These are phyloP conservation scores for Oxyteleia sp. DNA, from an alignment of 2,888 invertebrate species.

Conservation along the genomic window DNA sequence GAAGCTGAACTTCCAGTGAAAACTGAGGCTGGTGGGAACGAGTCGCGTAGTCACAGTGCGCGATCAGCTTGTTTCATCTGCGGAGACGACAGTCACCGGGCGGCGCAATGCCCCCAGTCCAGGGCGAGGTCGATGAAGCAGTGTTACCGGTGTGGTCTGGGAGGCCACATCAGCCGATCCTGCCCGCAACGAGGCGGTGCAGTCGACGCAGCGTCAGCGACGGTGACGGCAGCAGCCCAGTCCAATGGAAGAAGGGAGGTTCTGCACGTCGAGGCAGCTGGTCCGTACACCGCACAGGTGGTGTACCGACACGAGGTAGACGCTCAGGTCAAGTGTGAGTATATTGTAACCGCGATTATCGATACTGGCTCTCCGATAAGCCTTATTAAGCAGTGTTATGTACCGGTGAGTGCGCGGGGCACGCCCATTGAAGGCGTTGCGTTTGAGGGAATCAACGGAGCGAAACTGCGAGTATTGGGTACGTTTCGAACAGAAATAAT, in stretches of 20 bases:
- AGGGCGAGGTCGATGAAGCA: neutral
- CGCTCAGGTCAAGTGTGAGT: neutral
- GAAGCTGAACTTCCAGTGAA: neutral
- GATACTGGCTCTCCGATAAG: neutral
- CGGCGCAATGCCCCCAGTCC: neutral
- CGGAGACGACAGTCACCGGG: neutral
- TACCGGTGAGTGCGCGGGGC: neutral
- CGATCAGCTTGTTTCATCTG: slow-evolving; percentile 4
- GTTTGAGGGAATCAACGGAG: slow-evolving; percentile 22
- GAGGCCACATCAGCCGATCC: neutral
- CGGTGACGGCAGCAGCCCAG: slow-evolving; percentile 5
- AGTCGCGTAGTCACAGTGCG: neutral
- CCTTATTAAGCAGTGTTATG: neutral
- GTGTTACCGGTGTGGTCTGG: slow-evolving; percentile 11
- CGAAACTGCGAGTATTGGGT: slow-evolving; percentile 18
- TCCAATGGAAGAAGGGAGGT: neutral
- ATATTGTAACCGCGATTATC: slow-evolving; percentile 33
- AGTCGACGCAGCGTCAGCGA: slow-evolving; percentile 71
- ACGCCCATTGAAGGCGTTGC: neutral
- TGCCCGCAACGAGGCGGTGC: slow-evolving; percentile 15
- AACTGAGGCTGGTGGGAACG: neutral
- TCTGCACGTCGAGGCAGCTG: no score
- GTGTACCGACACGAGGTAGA: no score
- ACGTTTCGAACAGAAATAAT: slow-evolving; percentile 3
- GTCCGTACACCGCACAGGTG: no score